phyloP scores from a whole-genome alignment of 1,140 invertebrate species.

The Episyrphus balteatus region DNA sequence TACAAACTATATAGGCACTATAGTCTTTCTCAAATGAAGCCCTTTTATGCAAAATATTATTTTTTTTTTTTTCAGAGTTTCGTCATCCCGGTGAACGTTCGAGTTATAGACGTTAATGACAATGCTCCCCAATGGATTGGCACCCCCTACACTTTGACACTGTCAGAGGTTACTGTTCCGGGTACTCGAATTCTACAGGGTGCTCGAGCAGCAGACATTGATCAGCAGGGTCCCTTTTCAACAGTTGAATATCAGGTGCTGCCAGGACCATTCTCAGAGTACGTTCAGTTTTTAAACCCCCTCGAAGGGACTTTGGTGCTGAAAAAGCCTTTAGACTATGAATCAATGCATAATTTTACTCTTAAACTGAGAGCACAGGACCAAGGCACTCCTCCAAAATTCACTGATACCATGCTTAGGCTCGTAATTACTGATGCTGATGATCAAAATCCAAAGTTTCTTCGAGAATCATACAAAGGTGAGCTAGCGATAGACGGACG shows the following conservation, averaged over 20 bases:
- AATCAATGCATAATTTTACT: conserved; percentile 68
- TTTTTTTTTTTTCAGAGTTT: conserved; percentile 52
- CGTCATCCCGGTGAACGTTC: conserved; percentile 77
- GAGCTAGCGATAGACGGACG: conserved; percentile 45
- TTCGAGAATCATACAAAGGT: conserved; percentile 63
- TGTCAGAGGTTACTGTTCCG: conserved; percentile 75
- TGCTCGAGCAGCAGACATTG: conserved; percentile 67
- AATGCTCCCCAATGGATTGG: conserved; percentile 76
- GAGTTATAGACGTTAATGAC: conserved; percentile 88
- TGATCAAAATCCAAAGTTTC: conserved; percentile 81
- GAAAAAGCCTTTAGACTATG: conserved; percentile 71
- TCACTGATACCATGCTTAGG: conserved; percentile 59
- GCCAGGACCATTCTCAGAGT: conserved; percentile 66
- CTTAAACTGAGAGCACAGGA: conserved; percentile 72
- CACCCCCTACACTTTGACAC: conserved; percentile 68
- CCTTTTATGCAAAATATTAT: not conserved
- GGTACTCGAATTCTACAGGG: conserved; percentile 65
- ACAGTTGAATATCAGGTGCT: conserved; percentile 77
- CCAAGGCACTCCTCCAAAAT: conserved; percentile 67
- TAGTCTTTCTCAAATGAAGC: not conserved
- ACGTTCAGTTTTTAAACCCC: conserved; percentile 70
- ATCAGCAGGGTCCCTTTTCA: conserved; percentile 80
- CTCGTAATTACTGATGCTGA: conserved; percentile 81
- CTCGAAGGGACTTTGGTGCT: conserved; percentile 77
- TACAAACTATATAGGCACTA: not conserved